Evolutionary conservation across 92 coral and sea anemone species (phyloP), one percentile per base, ranked within the genome.

Genomic region (Micromussa lordhowensis): DNA sequence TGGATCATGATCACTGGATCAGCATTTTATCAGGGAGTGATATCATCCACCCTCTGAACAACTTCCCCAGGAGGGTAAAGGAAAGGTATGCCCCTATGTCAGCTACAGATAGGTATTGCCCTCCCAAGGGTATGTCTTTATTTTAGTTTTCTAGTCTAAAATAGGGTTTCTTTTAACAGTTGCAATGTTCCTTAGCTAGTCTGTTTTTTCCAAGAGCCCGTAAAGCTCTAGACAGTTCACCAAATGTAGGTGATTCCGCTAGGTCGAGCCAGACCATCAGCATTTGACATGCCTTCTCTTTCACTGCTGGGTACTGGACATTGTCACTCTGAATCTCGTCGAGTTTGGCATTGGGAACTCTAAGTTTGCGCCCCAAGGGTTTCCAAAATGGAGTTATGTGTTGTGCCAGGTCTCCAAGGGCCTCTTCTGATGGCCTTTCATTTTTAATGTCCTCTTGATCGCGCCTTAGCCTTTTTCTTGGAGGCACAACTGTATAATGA

Each of bases 241-340:
- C 28, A 82, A 87, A 86, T 35, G 98, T 92, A 21, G 88, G 68
- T 31, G 87, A 72, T 31, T 72, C 53, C 2, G 73, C 89, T 34
- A 63, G 79, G 34, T 98, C 95, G 32, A 79, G 82, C 98, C 99
- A 98, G 32, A 85, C 94, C 68, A 93, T 73, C 10, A 98, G 80
- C 94, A 98, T 89, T 78, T 92, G 98, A 75, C 71, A 92, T 54
- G 96, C 95, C 80, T 98, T 91, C 48, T 98, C 99, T 32, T 83
- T 81, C n/a, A 93, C 83, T 15, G 91, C 93, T 17, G 68, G 86
- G 63, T 91, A 93, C 64, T 93, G 93, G 7, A 93, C 66, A 76
- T 96, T 81, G 82, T 98, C 99, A 26, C 86, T 77, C 24, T 92
- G 86, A 16, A 98, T 93, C 63, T 94, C 98, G 48, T 93, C 93